Percentiles rank a stretch among this genome's conserved stretches.
These are phyloP conservation scores for Sminthurides aquaticus DNA, from an alignment of 2,888 invertebrate species.

Conservation along the genomic window DNA sequence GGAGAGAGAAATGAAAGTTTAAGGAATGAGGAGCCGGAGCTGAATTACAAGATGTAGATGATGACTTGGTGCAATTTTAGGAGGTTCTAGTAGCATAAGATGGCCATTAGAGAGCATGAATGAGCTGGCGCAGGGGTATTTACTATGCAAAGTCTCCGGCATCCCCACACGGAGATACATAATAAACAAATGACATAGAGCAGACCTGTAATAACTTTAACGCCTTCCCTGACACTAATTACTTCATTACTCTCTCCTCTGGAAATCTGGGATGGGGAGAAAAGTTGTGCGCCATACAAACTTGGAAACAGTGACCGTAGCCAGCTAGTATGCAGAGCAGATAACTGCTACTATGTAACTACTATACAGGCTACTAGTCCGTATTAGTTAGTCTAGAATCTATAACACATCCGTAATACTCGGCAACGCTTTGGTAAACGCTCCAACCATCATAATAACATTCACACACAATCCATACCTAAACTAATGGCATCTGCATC, in stretches of 20 bases:
- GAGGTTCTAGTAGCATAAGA: not conserved
- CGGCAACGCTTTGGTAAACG: too few species aligned
- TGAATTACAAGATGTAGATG: not conserved
- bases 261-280: not conserved
- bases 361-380: too few species aligned
- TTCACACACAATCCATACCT: too few species aligned
- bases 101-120: not conserved
- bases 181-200: slow-evolving; percentile 42
- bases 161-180: not conserved
- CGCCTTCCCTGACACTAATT: slow-evolving; percentile 44
- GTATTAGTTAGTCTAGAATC: too few species aligned
- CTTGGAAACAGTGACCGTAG: too few species aligned
- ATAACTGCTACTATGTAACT: too few species aligned
- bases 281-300: too few species aligned
- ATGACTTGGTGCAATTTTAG: not conserved
- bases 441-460: too few species aligned
- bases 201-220: slow-evolving; percentile 44
- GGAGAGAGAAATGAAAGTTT: too few species aligned
- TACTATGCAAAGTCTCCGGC: not conserved
- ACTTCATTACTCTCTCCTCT: slow-evolving; percentile 43
- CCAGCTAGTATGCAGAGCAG: too few species aligned
- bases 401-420: too few species aligned
- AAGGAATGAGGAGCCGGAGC: not conserved
- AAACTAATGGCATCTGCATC: too few species aligned
- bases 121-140: not conserved